Percentiles rank a stretch among this genome's conserved stretches.
phyloP scores from a whole-genome alignment of 1,140 invertebrate species.

The Asbolus verrucosus region DNA sequence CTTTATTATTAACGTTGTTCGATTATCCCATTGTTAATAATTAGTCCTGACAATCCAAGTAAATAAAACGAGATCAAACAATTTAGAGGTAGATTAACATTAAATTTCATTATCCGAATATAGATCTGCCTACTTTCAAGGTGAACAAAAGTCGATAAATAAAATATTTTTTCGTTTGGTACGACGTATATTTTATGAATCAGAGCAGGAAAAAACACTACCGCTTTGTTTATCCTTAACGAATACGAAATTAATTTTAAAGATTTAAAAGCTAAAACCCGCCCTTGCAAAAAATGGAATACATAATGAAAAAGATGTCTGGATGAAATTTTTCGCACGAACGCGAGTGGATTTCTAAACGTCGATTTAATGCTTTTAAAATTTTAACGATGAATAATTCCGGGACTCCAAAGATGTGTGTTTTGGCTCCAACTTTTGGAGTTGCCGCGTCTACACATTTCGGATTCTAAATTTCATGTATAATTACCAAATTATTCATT shows the following conservation, averaged over 20 bases:
- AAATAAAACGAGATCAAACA: too few relatives aligned
- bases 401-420: conserved; percentile 16
- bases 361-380: conserved; percentile 40
- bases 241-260: conserved; percentile 46
- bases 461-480: too few relatives aligned
- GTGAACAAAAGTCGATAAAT: too few relatives aligned
- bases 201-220: conserved; percentile 38
- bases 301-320: conserved; percentile 44
- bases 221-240: conserved; percentile 45
- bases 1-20: neutral
- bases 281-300: conserved; percentile 41
- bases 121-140: too few relatives aligned
- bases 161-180: neutral
- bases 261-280: conserved; percentile 45
- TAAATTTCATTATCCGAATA: neutral
- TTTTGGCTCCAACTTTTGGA: conserved; percentile 5
- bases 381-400: conserved; percentile 43
- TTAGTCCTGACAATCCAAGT: neutral
- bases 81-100: too few relatives aligned
- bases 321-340: conserved; percentile 44
- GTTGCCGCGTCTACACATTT: too few relatives aligned
- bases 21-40: neutral
- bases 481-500: too few relatives aligned
- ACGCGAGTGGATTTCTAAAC: conserved; percentile 39
- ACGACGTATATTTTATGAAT: conserved; percentile 44